Conservation (phyloP, 1,140 invertebrate species). For the Heliconius melpomene region DNA sequence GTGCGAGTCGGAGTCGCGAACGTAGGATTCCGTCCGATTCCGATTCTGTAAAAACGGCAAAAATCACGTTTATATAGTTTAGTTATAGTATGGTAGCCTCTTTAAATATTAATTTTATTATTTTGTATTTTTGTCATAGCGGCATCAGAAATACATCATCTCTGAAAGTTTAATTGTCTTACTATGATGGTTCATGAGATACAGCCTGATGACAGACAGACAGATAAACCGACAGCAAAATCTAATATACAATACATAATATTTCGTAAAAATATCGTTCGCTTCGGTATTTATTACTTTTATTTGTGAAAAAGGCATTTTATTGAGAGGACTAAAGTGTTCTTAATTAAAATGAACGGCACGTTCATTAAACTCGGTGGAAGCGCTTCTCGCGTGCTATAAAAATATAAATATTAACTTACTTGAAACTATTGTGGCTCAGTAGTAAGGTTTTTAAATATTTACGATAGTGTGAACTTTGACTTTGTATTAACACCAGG, state of each 20-base stretch:
- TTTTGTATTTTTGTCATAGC: no score
- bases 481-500: neutral
- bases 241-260: neutral
- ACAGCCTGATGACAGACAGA: no score
- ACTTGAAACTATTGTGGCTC: neutral
- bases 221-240: no score
- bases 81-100: no score
- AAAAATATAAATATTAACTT: neutral
- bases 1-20: no score
- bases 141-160: no score
- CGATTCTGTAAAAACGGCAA: no score
- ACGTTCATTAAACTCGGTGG: slow-evolving; percentile 2
- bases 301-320: slow-evolving; percentile 6
- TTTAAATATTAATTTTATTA: no score
- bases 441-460: neutral
- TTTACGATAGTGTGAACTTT: neutral
- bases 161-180: no score
- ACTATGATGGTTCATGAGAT: no score
- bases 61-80: no score
- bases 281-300: neutral
- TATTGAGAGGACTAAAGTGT: slow-evolving; percentile 12
- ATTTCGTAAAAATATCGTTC: neutral
- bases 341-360: slow-evolving; percentile 12
- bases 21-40: no score
- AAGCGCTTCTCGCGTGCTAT: neutral